These are phyloP conservation scores for Oreochromis mossambicus DNA, from an alignment of 2,797 vertebrate species.

Conservation along the genomic window DNA sequence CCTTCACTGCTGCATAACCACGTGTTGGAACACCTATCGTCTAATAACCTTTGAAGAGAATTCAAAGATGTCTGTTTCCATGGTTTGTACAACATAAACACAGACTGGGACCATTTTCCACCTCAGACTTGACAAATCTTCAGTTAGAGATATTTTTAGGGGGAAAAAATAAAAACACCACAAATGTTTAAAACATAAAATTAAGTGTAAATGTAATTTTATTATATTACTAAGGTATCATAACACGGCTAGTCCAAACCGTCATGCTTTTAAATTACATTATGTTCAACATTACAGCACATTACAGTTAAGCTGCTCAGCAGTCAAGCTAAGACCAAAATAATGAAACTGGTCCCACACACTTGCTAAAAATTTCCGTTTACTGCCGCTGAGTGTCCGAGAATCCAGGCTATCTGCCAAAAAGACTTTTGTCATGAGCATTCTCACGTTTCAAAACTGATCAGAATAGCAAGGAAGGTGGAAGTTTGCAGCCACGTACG, in stretches of 20 bases:
- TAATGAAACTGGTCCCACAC: background rate
- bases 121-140: background rate
- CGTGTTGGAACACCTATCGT: constrained; percentile 24
- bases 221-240: background rate
- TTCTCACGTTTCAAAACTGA: constrained; percentile 61
- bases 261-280: background rate
- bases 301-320: background rate
- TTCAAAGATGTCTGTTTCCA: constrained; percentile 2
- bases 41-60: constrained; percentile 10
- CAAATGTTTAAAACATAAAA: background rate
- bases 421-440: constrained; percentile 36
- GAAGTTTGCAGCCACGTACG: constrained; percentile 27
- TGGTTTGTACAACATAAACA: background rate
- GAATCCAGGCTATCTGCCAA: constrained; percentile 36
- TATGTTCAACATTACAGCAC: background rate
- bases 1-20: constrained; percentile 16
- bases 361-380: background rate
- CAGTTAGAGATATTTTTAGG: background rate
- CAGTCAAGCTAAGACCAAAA: background rate
- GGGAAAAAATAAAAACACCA: accelerated
- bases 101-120: background rate
- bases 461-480: constrained; percentile 48
- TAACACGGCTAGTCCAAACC: background rate
- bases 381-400: background rate
- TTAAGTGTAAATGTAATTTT: background rate